A percentile compares a stretch with the other conserved stretches of the same genome.
Conservation (phyloP, 2,113 vertebrate genomes). For the Leptocoma aspasia region DNA sequence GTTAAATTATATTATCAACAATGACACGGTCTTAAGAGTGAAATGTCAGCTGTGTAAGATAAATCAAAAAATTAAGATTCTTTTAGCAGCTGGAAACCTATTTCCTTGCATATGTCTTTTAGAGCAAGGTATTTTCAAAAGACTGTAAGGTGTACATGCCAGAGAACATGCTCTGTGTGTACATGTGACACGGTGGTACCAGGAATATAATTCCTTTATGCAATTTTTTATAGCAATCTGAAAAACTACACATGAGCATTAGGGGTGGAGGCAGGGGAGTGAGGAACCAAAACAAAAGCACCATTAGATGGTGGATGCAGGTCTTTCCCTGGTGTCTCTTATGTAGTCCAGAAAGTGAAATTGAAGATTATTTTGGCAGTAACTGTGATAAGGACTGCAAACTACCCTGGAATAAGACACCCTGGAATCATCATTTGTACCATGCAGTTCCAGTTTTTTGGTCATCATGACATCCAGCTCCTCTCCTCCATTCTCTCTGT, state of each 20-base stretch:
- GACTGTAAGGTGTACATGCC: background rate
- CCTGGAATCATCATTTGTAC: background rate
- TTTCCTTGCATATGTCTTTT: background rate
- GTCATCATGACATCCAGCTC: background rate
- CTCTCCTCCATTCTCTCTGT: background rate
- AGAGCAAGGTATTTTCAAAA: background rate
- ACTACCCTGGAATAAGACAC: background rate
- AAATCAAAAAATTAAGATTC: background rate
- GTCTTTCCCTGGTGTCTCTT: background rate
- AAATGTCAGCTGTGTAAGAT: background rate
- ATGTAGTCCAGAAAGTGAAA: background rate
- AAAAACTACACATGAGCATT: background rate
- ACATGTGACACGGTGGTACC: background rate
- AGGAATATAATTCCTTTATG: background rate
- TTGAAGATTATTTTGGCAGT: background rate
- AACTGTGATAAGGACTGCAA: background rate
- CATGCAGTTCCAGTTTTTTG: background rate
- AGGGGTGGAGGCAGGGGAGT: background rate
- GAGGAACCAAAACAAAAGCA: background rate
- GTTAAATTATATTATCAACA: background rate
- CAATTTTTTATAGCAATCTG: background rate
- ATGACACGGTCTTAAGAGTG: background rate
- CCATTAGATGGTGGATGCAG: background rate
- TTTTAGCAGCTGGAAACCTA: background rate
- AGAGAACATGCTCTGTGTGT: background rate